Base-by-base conservation (phyloP, 1,140 invertebrate genomes). In the Caerostris extrusa region DNA sequence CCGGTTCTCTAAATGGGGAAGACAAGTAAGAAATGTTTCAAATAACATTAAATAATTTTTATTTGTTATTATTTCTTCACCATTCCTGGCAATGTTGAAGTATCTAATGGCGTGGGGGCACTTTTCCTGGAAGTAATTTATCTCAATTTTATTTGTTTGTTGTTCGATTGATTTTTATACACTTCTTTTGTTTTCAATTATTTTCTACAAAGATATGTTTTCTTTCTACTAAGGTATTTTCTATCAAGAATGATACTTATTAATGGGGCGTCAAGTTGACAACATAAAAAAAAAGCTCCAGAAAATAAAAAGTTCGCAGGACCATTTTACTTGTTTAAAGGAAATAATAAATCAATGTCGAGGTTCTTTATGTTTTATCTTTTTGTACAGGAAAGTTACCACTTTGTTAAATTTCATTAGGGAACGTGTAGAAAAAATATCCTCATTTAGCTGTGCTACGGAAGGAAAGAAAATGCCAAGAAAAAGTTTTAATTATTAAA, bases 151-250 rank as follows among this genome's bases (percentile, higher is more conserved):
- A n/a, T 71, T 90, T 90, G 34, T 90, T 90, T 90, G 17, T 87
- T 87, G 53, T 67, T 90, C 55, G n/a, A 71, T 55, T 87, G 60
- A 55, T 7, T 57, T n/a, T 90, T 90, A 69, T 69, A 71, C 67
- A 71, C 88, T 90, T 34, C 34, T 34, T 87, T 90, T 90, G 67
- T 90, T 90, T 90, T 71, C 88, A 90, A 71, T 90, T 90, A 90
- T 71, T 90, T 90, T 56, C 55, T 90, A 50, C 34, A 85, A 57
- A 71, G 67, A 90, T 19, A 34, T 57, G 55, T 90, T 71, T 90
- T 71, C 56, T 55, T 50, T 71, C 57, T 10, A 50, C 86, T 34
- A 67, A 88, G 61, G 60, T 19, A 60, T 64, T 88, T 64, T 12
- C 34, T 60, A 64, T 88, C 57, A 64, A 14, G 50, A 64, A 88